Base-by-base conservation (phyloP, 2,113 vertebrate genomes). In the Clarias gariepinus region DNA sequence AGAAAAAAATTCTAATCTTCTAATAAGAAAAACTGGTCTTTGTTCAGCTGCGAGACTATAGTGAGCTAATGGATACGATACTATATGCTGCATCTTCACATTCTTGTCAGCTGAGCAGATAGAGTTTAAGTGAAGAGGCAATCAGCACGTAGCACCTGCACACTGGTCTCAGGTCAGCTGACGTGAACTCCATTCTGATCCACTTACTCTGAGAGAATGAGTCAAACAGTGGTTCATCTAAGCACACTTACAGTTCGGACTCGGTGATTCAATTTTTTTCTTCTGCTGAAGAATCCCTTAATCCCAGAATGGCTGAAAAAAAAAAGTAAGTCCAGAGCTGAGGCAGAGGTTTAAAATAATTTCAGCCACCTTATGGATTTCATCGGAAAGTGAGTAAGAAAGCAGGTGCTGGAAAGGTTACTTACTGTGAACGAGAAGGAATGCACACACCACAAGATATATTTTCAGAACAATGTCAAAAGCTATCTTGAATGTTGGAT, bases 151-250 rank as follows among this genome's bases (percentile, higher is more conserved):
- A 71, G 71, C 55, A 68, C 66, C 86, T 89, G 73, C 83, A 77
- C 68, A 87, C 58, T 76, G 85, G 77, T 41, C 80, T 86, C 73
- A 60, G 78, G 74, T 85, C 82, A 85, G 68, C 28, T 81, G 64
- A 86, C 13, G 33, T 81, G 86, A 87, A 68, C 78, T 82, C n/a
- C 82, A 82, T 71, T 82, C 83, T 60, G 60, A 85, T 83, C 74
- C 73, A 87, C 78, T 61, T 84, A 85, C 41, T 57, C 63, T 82
- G 41, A 69, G 15, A 71, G 76, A 69, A 47, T 18, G 57, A 79
- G 76, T 83, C 88, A 84, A 89, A 84, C 36, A 84, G 55, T 85
- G 86, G 64, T 83, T 73, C 78, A 60, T 69, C 52, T 61, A 57
- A 73, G 73, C 36, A 78, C 53, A 86, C 25, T 66, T 47, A 71